Conservation (phyloP, 1,140 invertebrate genomes). For the Leptopilina clavipes region DNA sequence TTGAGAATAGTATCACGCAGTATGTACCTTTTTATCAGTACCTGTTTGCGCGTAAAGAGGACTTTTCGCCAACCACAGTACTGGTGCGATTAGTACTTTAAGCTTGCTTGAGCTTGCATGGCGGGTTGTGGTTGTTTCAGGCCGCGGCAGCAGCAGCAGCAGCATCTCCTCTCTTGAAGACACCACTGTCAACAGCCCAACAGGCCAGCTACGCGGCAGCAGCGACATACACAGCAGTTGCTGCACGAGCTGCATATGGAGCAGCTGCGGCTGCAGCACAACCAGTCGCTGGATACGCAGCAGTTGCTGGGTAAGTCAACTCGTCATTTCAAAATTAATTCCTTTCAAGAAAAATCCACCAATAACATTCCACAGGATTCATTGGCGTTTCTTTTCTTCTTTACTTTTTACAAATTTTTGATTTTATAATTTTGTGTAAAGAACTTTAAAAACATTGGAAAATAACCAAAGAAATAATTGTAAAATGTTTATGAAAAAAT, state of each 20-base stretch:
- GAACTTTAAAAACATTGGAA: too few relatives aligned
- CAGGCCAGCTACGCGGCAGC: conserved; percentile 88
- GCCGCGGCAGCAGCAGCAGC: conserved; percentile 81
- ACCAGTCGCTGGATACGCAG: conserved; percentile 79
- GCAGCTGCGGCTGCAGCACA: conserved; percentile 82
- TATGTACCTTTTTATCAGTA: conserved; percentile 52
- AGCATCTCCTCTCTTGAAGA: conserved; percentile 82
- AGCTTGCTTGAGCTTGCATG: conserved; percentile 76
- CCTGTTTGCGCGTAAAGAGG: conserved; percentile 53
- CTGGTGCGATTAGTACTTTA: conserved; percentile 60
- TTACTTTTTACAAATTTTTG: not conserved
- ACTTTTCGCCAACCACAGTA: conserved; percentile 52
- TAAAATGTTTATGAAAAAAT: too few relatives aligned
- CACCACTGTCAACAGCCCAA: conserved; percentile 81
- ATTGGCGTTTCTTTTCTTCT: not conserved
- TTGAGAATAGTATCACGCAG: conserved; percentile 40
- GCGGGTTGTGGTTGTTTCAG: conserved; percentile 77
- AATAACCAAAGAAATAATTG: too few relatives aligned
- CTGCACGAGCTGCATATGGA: conserved; percentile 81
- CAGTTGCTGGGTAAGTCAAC: conserved; percentile 80
- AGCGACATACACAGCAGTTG: conserved; percentile 87
- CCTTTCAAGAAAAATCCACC: not conserved
- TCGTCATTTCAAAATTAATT: conserved; percentile 36
- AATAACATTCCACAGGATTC: not conserved
- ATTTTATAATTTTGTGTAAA: too few relatives aligned